phyloP scores from a whole-genome alignment of 2,888 invertebrate genomes.

The Trachelus troglodyta region DNA sequence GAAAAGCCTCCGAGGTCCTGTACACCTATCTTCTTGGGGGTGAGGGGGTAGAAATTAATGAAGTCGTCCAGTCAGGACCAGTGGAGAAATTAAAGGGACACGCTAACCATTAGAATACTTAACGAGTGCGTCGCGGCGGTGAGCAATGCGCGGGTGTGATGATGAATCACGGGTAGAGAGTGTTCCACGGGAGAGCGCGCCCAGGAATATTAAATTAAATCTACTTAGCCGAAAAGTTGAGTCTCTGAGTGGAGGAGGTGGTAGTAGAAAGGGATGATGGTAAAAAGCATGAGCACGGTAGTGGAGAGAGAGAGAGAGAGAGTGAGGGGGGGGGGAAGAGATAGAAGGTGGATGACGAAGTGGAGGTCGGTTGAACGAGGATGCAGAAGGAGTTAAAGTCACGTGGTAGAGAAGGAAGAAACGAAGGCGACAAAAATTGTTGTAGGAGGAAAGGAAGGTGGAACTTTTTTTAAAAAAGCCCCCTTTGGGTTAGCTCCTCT shows the following conservation, averaged over 20 bases:
- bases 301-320: constrained; percentile 7
- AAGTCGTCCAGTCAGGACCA: constrained; percentile 42
- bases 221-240: constrained; percentile 43
- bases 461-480: constrained; percentile 27
- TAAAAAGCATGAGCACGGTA: constrained; percentile 14
- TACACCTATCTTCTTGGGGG: background rate
- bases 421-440: constrained; percentile 15
- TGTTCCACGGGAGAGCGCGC: constrained; percentile 45
- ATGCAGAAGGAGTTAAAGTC: too few relatives aligned
- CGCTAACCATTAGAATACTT: constrained; percentile 62
- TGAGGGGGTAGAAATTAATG: constrained; percentile 39
- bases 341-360: constrained; percentile 11
- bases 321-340: background rate
- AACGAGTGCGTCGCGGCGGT: constrained; percentile 60
- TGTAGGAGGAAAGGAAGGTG: constrained; percentile 22
- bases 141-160: constrained; percentile 63
- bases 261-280: constrained; percentile 18
- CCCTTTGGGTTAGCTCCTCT: constrained; percentile 52
- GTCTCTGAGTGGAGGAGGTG: constrained; percentile 14
- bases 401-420: constrained; percentile 9
- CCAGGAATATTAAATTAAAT: constrained; percentile 60
- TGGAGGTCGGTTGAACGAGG: constrained; percentile 6
- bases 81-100: constrained; percentile 50
- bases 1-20: background rate
- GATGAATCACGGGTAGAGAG: constrained; percentile 62